phyloP scores from a whole-genome alignment of 2,113 vertebrate species.

The Cinclus mexicanus region DNA sequence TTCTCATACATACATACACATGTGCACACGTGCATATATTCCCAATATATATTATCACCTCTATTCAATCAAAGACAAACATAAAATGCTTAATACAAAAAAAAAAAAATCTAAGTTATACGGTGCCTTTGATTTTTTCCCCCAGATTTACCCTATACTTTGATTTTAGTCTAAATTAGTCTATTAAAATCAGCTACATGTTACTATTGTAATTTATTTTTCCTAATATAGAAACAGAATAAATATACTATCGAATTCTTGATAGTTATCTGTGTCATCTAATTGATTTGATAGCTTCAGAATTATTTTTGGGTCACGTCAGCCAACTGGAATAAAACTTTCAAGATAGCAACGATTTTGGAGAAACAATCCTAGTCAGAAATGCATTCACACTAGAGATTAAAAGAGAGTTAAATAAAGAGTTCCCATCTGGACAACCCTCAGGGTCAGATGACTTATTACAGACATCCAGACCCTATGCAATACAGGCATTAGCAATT shows the following conservation, averaged over 20 bases:
- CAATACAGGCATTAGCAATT: not conserved
- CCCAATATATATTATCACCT: not conserved
- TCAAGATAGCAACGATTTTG: not conserved
- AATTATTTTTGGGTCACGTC: not conserved
- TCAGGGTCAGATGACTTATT: not conserved
- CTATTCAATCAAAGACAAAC: not conserved
- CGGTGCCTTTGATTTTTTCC: not conserved
- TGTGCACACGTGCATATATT: not conserved
- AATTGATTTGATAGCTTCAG: not conserved
- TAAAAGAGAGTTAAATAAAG: not conserved
- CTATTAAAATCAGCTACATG: not conserved
- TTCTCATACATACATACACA: not conserved
- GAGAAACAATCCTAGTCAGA: not conserved
- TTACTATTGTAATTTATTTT: not conserved
- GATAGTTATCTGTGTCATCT: not conserved
- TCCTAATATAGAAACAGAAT: not conserved
- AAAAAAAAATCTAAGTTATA: not conserved
- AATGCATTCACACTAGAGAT: not conserved
- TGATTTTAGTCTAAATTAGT: not conserved
- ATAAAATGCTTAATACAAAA: not conserved
- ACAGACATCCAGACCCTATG: not conserved
- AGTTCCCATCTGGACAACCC: not conserved
- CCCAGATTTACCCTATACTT: not conserved
- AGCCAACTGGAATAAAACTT: not conserved
- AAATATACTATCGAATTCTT: not conserved